Evolutionary conservation across 1,140 invertebrate species (phyloP), one percentile per base, ranked within the genome.

Genomic region (Achatina immaculata): DNA sequence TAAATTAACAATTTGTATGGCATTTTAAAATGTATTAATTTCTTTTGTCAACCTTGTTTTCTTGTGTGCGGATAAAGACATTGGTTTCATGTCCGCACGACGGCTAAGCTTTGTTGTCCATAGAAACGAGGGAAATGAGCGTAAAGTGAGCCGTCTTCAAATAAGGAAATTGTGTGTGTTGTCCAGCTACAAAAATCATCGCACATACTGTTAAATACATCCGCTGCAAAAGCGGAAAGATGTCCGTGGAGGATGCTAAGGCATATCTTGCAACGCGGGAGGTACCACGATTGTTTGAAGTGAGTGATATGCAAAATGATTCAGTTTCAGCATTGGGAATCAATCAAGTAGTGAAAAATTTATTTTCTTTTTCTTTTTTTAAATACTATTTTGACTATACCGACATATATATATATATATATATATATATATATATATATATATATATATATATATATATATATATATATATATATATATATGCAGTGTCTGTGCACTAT

Each of bases 201-300:
- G 81, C 81, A 66, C 83, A 85, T 71, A 82, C 85, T 36, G 78
- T 83, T 31, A 83, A 83, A 28, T 88, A 83, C 78, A 85, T 90
- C 86, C 85, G 88, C 84, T 87, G 86, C 80, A 81, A 82, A 80
- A 88, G 85, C 85, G 89, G 89, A 83, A 90, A 89, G 65, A 90
- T 90, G 89, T 89, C 87, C 69, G 88, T 88, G 51, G 88, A 89
- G 77, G 90, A 91, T 86, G 90, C 91, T 24, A 92, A 91, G 82
- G 82, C 86, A 19, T 92, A 92, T 82, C 84, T 92, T 38, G 83
- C 90, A 48, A 88, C 86, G 77, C 84, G 89, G 80, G 86, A 91
- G 76, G 89, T 92, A 38, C 90, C 91, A 73, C 87, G 89, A 75
- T 85, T 92, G 45, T 91, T 92, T 86, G 91, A 92, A 86, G 90